phyloP scores from a whole-genome alignment of 2,888 invertebrate species.

The Ophraella communa region DNA sequence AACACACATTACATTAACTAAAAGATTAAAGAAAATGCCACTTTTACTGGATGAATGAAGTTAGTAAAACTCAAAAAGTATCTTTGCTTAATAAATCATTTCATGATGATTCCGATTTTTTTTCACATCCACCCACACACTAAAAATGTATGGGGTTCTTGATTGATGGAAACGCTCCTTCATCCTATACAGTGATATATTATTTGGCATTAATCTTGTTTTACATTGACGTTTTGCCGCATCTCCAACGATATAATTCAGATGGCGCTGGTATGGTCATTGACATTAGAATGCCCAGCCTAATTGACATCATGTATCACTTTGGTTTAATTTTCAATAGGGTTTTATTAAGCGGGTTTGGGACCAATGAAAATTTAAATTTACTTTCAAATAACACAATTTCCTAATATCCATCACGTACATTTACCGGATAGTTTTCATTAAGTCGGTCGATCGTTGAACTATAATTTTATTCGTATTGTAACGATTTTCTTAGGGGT shows the following conservation, averaged over 20 bases:
- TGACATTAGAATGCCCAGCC: not conserved
- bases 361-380: not conserved
- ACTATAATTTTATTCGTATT: too few relatives aligned
- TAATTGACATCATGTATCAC: not conserved
- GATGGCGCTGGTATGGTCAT: constrained; percentile 7
- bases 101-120: too few relatives aligned
- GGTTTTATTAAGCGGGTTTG: not conserved
- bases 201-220: constrained; percentile 18
- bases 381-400: not conserved
- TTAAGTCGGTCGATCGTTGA: too few relatives aligned
- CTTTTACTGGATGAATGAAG: too few relatives aligned
- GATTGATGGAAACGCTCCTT: constrained; percentile 27
- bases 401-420: not conserved
- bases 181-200: constrained; percentile 21
- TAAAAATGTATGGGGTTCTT: constrained; percentile 15
- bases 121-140: too few relatives aligned
- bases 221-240: constrained; percentile 22
- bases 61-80: too few relatives aligned
- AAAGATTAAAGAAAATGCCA: too few relatives aligned
- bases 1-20: too few relatives aligned
- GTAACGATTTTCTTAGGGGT: too few relatives aligned
- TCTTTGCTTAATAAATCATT: too few relatives aligned
- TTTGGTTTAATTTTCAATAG: not conserved
- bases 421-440: not conserved
- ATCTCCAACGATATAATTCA: constrained; percentile 18